Evolutionary conservation across 2,888 invertebrate genomes (phyloP).

Genomic region (Clanis bilineata): DNA sequence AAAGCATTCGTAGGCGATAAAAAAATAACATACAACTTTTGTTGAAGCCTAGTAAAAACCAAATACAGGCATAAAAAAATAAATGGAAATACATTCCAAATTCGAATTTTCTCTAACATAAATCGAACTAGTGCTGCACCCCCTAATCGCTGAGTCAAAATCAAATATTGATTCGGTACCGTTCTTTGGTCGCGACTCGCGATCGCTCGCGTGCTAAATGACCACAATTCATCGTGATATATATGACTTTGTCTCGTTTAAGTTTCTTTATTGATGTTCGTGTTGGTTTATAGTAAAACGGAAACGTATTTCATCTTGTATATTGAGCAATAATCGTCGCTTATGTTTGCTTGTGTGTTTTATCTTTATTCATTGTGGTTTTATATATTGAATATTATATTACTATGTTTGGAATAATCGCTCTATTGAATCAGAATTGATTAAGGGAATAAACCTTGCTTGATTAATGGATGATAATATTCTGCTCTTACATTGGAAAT

Average conservation of each 20-base stretch:
- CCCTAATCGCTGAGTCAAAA: constrained; percentile 39
- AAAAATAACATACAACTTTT: background rate
- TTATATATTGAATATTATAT: background rate
- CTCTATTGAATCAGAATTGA: background rate
- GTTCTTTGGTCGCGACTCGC: constrained; percentile 43
- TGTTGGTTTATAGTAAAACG: constrained; percentile 52
- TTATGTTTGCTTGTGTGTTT: background rate
- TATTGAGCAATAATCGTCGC: constrained; percentile 31
- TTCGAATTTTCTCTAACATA: constrained; percentile 39
- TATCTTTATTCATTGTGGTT: background rate
- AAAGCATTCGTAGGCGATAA: background rate
- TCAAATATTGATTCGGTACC: constrained; percentile 51
- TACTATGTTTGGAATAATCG: background rate
- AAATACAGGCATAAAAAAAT: background rate
- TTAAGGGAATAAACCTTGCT: background rate
- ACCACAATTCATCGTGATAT: constrained; percentile 70
- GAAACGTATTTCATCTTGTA: constrained; percentile 46
- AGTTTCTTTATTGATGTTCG: constrained; percentile 69
- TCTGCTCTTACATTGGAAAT: background rate
- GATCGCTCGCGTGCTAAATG: constrained; percentile 68
- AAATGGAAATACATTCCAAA: constrained; percentile 29
- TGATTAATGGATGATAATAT: background rate
- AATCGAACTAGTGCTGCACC: constrained; percentile 51
- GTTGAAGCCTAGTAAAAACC: background rate
- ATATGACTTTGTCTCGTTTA: constrained; percentile 70